Percentiles rank a stretch among this genome's conserved stretches.
These are phyloP conservation scores for Lordiphosa stackelbergi DNA, from an alignment of 1,140 invertebrate genomes.

Conservation along the genomic window DNA sequence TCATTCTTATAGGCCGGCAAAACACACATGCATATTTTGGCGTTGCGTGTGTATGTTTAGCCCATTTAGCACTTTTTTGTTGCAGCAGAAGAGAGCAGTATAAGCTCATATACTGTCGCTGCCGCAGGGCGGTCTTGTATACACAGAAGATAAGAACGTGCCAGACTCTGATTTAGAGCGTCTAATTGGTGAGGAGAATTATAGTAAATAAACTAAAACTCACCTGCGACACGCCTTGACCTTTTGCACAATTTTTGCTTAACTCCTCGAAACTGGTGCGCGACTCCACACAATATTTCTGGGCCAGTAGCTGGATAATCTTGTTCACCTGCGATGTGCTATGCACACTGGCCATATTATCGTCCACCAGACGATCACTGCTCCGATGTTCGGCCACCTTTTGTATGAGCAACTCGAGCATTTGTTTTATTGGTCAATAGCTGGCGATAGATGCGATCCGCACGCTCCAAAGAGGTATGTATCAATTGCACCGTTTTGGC, in stretches of 20 bases:
- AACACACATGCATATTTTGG: too few relatives aligned
- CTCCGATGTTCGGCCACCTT: slow-evolving; percentile 75
- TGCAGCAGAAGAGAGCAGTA: too few relatives aligned
- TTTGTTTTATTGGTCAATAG: slow-evolving; percentile 93
- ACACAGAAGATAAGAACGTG: too few relatives aligned
- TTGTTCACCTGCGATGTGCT: slow-evolving; percentile 84
- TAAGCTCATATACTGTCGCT: too few relatives aligned
- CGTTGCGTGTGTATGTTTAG: too few relatives aligned
- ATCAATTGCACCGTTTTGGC: slow-evolving; percentile 96
- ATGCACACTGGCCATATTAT: slow-evolving; percentile 78
- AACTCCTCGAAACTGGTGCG: slow-evolving; percentile 96
- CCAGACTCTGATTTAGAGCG: too few relatives aligned
- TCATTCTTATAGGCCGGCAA: too few relatives aligned
- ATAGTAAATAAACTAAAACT: too few relatives aligned
- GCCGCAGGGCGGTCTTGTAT: too few relatives aligned
- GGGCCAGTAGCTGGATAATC: slow-evolving; percentile 91
- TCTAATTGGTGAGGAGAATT: too few relatives aligned
- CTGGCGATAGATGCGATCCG: slow-evolving; percentile 95
- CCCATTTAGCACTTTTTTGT: too few relatives aligned
- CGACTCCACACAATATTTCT: slow-evolving; percentile 96
- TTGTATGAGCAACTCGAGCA: slow-evolving; percentile 82
- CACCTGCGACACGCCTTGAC: slow-evolving; percentile 88
- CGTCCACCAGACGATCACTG: slow-evolving; percentile 75
- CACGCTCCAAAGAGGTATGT: slow-evolving; percentile 93
- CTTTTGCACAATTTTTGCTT: slow-evolving; percentile 95